phyloP scores from a whole-genome alignment of 2,888 invertebrate species.

The Oscheius sp. region DNA sequence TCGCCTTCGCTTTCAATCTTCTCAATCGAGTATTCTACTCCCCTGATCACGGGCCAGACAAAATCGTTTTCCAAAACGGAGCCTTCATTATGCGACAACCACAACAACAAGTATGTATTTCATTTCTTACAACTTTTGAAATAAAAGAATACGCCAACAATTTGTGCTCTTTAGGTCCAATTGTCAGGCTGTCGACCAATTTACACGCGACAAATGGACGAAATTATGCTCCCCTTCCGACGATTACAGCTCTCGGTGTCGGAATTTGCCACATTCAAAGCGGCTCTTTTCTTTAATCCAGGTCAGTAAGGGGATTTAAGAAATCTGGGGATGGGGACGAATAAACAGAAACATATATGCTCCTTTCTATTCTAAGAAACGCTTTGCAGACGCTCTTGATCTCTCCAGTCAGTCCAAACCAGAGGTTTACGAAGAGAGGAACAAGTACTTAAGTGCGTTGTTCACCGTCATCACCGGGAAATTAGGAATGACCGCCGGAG shows the following conservation, averaged over 20 bases:
- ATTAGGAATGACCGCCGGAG: conserved; percentile 50
- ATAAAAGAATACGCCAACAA: background rate
- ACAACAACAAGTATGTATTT: conserved; percentile 54
- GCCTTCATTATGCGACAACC: conserved; percentile 68
- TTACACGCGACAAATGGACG: conserved; percentile 69
- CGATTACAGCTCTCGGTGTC: conserved; percentile 56
- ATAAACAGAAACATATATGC: background rate
- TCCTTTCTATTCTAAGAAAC: background rate
- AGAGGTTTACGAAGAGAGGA: conserved; percentile 63
- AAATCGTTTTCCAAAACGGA: conserved; percentile 69
- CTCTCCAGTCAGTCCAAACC: conserved; percentile 57
- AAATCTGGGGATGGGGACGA: background rate
- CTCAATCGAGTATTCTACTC: conserved; percentile 68
- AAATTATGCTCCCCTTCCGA: conserved; percentile 68
- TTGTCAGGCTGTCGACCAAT: conserved; percentile 68
- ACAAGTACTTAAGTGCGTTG: conserved; percentile 65
- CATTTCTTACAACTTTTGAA: background rate
- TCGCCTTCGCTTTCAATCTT: conserved; percentile 69
- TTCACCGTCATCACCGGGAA: conserved; percentile 63
- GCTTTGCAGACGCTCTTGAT: conserved; percentile 64
- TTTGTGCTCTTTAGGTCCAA: conserved; percentile 51
- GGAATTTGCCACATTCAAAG: conserved; percentile 69
- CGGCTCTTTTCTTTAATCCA: conserved; percentile 68
- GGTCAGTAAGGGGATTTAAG: conserved; percentile 42
- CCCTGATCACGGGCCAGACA: conserved; percentile 68